Evolutionary conservation across 2,113 vertebrate genomes (phyloP).

Genomic region (Paramormyrops kingsleyae): DNA sequence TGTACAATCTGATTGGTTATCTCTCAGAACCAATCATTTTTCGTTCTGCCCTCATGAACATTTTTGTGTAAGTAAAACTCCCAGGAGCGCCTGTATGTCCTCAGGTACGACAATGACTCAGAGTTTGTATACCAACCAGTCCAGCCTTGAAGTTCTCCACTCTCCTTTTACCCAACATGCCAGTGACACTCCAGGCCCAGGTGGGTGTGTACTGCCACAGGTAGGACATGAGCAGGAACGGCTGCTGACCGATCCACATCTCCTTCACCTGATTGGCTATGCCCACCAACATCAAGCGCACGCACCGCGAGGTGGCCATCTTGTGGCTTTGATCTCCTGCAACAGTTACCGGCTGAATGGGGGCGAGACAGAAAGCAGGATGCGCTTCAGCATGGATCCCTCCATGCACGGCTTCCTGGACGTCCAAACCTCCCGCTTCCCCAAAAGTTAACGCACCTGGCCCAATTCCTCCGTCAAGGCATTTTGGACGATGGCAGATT

Average conservation of each 20-base stretch:
- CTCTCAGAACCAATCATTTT: neutral
- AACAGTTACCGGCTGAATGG: slow-evolving; percentile 38
- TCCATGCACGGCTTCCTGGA: too few species aligned
- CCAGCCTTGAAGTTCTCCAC: slow-evolving; percentile 83
- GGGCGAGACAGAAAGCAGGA: neutral
- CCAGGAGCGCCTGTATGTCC: neutral
- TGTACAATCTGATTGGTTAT: neutral
- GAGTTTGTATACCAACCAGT: slow-evolving; percentile 61
- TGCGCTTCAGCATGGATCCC: neutral
- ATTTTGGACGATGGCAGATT: slow-evolving; percentile 81
- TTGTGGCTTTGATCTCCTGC: slow-evolving; percentile 69
- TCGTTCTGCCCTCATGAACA: neutral
- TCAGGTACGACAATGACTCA: neutral
- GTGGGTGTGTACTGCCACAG: slow-evolving; percentile 84
- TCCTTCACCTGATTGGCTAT: slow-evolving; percentile 76
- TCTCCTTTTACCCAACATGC: slow-evolving; percentile 64
- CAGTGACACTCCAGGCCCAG: slow-evolving; percentile 68
- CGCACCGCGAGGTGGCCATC: slow-evolving; percentile 81
- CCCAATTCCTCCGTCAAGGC: slow-evolving; percentile 70
- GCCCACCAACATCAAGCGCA: slow-evolving; percentile 73
- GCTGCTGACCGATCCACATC: slow-evolving; percentile 82
- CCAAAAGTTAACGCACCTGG: slow-evolving; percentile 59
- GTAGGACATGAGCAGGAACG: slow-evolving; percentile 71
- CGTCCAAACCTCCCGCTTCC: neutral
- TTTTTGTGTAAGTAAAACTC: neutral